A percentile compares a stretch with the other conserved stretches of the same genome.
Conservation (phyloP, 2,888 invertebrate species). For the Pycnomerus fuliginosus region DNA sequence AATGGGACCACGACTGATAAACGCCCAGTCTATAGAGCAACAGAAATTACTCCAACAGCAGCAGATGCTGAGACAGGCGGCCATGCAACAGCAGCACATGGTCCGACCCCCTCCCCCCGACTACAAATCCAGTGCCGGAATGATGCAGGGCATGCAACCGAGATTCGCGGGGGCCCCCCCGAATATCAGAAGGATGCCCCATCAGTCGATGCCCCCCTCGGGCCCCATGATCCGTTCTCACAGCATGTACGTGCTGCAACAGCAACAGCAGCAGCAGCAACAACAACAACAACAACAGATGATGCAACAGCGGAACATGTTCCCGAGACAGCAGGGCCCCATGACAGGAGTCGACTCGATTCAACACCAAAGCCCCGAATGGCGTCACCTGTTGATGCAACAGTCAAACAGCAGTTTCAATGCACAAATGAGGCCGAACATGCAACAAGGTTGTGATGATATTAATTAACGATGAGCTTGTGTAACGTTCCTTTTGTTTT, state of each 20-base stretch:
- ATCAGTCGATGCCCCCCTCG: conserved; percentile 70
- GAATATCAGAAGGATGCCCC: conserved; percentile 64
- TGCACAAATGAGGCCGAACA: conserved; percentile 56
- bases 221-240: conserved; percentile 71
- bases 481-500: background rate
- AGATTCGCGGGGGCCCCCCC: conserved; percentile 53
- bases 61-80: conserved; percentile 62
- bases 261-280: conserved; percentile 58
- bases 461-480: background rate
- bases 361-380: conserved; percentile 57
- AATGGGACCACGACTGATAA: conserved; percentile 35
- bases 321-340: conserved; percentile 57
- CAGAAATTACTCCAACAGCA: conserved; percentile 51
- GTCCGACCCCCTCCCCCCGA: conserved; percentile 81
- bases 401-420: conserved; percentile 56
- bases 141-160: conserved; percentile 49
- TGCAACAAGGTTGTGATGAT: conserved; percentile 50
- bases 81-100: conserved; percentile 42
- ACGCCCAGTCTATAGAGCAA: conserved; percentile 45
- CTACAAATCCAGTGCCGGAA: conserved; percentile 70
- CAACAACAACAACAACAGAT: conserved; percentile 58
- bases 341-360: conserved; percentile 57
- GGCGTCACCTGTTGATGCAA: conserved; percentile 66
- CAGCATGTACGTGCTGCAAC: conserved; percentile 61
- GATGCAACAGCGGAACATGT: conserved; percentile 51